Conservation (phyloP, 2,797 vertebrate genomes). For the Sebastes paucispinis region DNA sequence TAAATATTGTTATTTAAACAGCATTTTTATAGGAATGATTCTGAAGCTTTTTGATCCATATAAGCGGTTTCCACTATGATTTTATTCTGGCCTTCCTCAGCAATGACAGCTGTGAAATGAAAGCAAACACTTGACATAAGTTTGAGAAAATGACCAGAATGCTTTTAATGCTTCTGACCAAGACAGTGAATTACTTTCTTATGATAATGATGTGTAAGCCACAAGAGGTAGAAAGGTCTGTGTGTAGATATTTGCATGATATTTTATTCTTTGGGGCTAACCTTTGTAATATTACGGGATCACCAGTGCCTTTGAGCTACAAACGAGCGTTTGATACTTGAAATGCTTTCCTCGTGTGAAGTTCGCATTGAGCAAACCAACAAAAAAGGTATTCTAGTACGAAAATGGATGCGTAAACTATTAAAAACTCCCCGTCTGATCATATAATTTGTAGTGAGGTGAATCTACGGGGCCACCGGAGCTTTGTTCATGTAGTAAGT, state of each 20-base stretch:
- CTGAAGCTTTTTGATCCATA: too few relatives aligned
- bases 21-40: too few relatives aligned
- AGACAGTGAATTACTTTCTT: constrained; percentile 5
- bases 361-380: constrained; percentile 22
- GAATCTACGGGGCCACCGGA: neutral
- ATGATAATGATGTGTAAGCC: neutral
- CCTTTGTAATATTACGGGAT: constrained; percentile 43
- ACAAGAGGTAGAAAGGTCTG: constrained; percentile 9
- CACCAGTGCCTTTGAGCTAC: constrained; percentile 74
- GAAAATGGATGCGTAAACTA: neutral
- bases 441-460: neutral
- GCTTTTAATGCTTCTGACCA: constrained; percentile 10
- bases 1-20: too few relatives aligned
- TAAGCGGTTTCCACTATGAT: neutral
- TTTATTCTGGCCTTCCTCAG: neutral
- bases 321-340: constrained; percentile 55
- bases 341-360: constrained; percentile 29
- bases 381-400: constrained; percentile 17
- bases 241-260: constrained; percentile 51
- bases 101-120: neutral
- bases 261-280: constrained; percentile 34
- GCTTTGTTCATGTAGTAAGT: neutral
- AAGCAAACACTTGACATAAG: neutral
- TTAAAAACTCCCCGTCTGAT: neutral
- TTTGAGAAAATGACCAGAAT: neutral